phyloP scores from a whole-genome alignment of 2,888 invertebrate species.

The Watsonalla cultraria region DNA sequence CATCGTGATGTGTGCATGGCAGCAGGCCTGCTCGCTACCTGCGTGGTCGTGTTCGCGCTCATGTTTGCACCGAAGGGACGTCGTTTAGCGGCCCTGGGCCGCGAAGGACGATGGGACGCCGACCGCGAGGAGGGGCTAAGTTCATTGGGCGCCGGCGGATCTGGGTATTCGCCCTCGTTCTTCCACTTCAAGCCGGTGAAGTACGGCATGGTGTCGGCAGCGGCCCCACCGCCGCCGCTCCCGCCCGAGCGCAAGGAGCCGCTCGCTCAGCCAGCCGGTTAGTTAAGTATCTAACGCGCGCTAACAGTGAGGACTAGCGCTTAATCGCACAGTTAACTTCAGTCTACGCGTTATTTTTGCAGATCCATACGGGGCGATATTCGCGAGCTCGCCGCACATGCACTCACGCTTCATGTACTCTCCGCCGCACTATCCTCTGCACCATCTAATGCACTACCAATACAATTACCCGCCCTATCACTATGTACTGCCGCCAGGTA shows the following conservation, averaged over 20 bases:
- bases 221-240: conserved; percentile 55
- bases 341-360: conserved; percentile 57
- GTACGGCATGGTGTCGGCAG: conserved; percentile 83
- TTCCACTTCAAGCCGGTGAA: conserved; percentile 95
- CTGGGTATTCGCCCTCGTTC: conserved; percentile 94
- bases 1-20: conserved; percentile 93
- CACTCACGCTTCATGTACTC: conserved; percentile 71
- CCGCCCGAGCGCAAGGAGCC: conserved; percentile 75
- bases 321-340: conserved; percentile 59
- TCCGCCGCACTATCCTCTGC: conserved; percentile 73
- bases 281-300: conserved; percentile 76
- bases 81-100: conserved; percentile 94
- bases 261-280: conserved; percentile 77
- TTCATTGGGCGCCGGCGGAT: conserved; percentile 86
- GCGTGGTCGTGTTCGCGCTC: conserved; percentile 91
- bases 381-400: conserved; percentile 63
- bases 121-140: conserved; percentile 91
- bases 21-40: conserved; percentile 91
- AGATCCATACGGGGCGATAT: conserved; percentile 70
- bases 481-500: conserved; percentile 72
- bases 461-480: conserved; percentile 72
- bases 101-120: conserved; percentile 90
- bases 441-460: conserved; percentile 72
- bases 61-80: conserved; percentile 97
- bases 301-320: conserved; percentile 70